Evolutionary conservation across 1,140 invertebrate genomes (phyloP), one percentile per base, ranked within the genome.

Genomic region (Drosophila albomicans): DNA sequence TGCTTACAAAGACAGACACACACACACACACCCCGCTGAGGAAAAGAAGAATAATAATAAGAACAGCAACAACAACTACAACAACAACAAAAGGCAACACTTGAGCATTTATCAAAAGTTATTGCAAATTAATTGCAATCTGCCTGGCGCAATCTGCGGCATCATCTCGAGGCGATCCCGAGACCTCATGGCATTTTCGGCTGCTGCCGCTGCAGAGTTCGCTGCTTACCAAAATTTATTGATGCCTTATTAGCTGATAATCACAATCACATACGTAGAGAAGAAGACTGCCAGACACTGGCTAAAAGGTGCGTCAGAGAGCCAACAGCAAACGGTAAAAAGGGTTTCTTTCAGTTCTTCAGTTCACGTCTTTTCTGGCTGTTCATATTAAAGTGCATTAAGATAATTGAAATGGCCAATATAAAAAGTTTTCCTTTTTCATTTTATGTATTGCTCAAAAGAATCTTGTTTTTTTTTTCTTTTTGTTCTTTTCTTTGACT

Each of bases 371-470:
- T 6, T 66, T 59, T 52, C 66, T 79, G 73, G 58, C 49, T 71
- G 73, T 80, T 54, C 71, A 89, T 85, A 89, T 89, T 89, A 89
- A 89, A 89, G 85, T 89, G 85, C 85, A 89, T 89, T 89, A 89
- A 91, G 89, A 91, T 91, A 91, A 91, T 91, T 91, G 89, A 91
- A 91, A 91, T 91, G 89, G 89, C 81, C 89, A 91, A 91, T 91
- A 91, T 89, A 89, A 91, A 70, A 91, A 90, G 74, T 79, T 90
- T 90, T 90, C 79, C 81, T 76, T 85, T 82, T 79, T 25, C 13
- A 38, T 51, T 63, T 54, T 48, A 51, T 51, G 28, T 30, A 25
- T 41, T 20, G 25, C 13, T 30, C 20, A 25, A 25, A 54, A 32
- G n/a, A 35, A 41, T 7, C 32, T 28, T 20, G 28, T 54, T 48